phyloP scores from a whole-genome alignment of 1,140 invertebrate genomes.

The Marisa cornuarietis region DNA sequence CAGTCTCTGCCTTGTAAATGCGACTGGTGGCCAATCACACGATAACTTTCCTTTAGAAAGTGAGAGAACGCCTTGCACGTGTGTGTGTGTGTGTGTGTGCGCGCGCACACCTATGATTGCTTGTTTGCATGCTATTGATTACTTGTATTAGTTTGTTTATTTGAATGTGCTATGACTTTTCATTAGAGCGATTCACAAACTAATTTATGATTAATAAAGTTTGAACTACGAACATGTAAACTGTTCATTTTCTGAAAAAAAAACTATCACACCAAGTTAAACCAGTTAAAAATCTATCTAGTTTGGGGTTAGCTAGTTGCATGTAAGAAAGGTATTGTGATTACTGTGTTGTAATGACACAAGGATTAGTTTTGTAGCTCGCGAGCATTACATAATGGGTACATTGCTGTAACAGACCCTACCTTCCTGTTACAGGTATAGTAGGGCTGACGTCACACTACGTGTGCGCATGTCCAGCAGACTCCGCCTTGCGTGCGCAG shows the following conservation, averaged over 20 bases:
- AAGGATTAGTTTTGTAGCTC: not conserved
- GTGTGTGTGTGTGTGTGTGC: slow-evolving; percentile 3
- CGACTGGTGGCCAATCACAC: not conserved
- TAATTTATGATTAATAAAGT: not conserved
- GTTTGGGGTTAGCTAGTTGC: not conserved
- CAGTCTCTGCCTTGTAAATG: too few species aligned
- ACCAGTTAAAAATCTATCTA: too few species aligned
- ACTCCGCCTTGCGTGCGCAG: slow-evolving; percentile 15
- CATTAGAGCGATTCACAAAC: not conserved
- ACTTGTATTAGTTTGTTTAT: too few species aligned
- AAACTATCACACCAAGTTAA: not conserved
- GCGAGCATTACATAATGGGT: not conserved
- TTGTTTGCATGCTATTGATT: not conserved
- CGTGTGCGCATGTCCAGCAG: slow-evolving; percentile 11
- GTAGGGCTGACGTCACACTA: not conserved
- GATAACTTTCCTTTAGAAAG: too few species aligned
- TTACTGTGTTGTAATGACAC: not conserved
- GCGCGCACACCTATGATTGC: not conserved
- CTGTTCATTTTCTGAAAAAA: not conserved
- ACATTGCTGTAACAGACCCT: not conserved
- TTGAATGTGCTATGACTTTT: not conserved
- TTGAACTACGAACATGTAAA: not conserved
- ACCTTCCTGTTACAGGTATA: not conserved
- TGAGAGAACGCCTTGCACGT: too few species aligned
- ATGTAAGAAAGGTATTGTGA: not conserved